Conservation (phyloP, 2,113 vertebrate genomes). For the Seriola quinqueradiata region DNA sequence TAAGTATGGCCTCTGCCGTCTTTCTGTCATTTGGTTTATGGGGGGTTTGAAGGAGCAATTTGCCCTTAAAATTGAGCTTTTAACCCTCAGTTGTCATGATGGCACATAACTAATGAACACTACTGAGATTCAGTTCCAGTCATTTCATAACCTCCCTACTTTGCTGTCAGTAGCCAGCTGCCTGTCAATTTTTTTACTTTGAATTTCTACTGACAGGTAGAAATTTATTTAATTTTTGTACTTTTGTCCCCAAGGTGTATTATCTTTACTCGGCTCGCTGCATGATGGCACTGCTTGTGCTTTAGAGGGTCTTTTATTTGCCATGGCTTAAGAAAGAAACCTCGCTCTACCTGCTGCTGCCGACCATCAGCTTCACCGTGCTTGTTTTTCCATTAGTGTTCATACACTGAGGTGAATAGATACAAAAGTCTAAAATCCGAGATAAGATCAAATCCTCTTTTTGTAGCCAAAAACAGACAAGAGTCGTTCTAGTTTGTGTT, state of each 20-base stretch:
- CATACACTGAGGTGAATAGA: background rate
- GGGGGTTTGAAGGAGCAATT: slow-evolving; percentile 60
- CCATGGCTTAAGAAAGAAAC: background rate
- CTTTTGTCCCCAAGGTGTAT: background rate
- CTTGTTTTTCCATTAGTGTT: slow-evolving; percentile 4
- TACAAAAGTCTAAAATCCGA: background rate
- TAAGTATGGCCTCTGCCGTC: background rate
- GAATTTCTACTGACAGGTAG: background rate
- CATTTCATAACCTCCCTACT: slow-evolving; percentile 6
- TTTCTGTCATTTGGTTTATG: slow-evolving; percentile 45
- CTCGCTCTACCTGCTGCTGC: background rate
- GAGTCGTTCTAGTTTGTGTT: background rate
- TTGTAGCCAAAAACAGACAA: background rate
- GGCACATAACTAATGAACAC: slow-evolving; percentile 57
- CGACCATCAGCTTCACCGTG: background rate
- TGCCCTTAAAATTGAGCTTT: slow-evolving; percentile 68
- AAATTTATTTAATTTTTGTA: background rate
- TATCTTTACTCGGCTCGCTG: background rate
- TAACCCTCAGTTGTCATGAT: slow-evolving; percentile 56
- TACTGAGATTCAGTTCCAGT: slow-evolving; percentile 1
- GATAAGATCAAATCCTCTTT: background rate
- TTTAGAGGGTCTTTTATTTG: background rate
- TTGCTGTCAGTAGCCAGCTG: background rate
- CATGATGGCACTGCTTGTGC: background rate
- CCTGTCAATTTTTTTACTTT: background rate